Percentiles rank a stretch among this genome's conserved stretches.
These are phyloP conservation scores for Graphium colonna DNA, from an alignment of 2,888 invertebrate genomes.

Conservation along the genomic window DNA sequence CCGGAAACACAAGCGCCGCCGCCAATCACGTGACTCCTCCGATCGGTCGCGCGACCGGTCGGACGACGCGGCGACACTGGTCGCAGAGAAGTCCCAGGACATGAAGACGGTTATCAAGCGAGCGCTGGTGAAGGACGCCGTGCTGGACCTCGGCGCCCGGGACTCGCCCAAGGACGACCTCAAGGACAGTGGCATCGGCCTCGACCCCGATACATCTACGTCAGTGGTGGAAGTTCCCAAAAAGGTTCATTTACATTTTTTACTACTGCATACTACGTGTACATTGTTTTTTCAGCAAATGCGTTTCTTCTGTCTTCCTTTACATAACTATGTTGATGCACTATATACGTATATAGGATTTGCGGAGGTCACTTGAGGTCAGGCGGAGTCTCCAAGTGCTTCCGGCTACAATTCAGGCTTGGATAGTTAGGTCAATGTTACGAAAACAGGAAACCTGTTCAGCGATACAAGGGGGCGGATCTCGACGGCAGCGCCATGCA, in stretches of 20 bases:
- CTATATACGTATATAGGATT: no score
- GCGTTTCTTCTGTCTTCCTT: no score
- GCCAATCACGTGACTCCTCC: no score
- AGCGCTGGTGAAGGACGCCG: slow-evolving; percentile 32
- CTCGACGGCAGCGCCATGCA: no score
- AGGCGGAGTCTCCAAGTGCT: no score
- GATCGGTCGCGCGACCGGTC: slow-evolving; percentile 53
- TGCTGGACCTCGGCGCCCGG: no score
- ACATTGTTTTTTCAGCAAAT: background rate
- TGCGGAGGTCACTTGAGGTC: background rate
- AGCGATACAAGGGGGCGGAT: no score
- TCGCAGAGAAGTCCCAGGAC: slow-evolving; percentile 63
- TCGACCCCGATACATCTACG: slow-evolving; percentile 54
- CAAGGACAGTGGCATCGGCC: slow-evolving; percentile 66
- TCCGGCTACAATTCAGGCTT: background rate
- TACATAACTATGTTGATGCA: no score
- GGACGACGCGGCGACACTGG: no score
- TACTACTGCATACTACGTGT: background rate
- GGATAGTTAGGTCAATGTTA: background rate
- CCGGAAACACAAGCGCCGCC: slow-evolving; percentile 89
- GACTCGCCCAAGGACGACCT: slow-evolving; percentile 56
- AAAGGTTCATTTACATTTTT: slow-evolving; percentile 40
- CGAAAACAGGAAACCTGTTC: background rate
- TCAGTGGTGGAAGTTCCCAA: slow-evolving; percentile 52
- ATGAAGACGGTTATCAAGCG: slow-evolving; percentile 71